These are phyloP conservation scores for Cylindroiulus punctatus DNA, from an alignment of 2,888 invertebrate species.

Conservation along the genomic window DNA sequence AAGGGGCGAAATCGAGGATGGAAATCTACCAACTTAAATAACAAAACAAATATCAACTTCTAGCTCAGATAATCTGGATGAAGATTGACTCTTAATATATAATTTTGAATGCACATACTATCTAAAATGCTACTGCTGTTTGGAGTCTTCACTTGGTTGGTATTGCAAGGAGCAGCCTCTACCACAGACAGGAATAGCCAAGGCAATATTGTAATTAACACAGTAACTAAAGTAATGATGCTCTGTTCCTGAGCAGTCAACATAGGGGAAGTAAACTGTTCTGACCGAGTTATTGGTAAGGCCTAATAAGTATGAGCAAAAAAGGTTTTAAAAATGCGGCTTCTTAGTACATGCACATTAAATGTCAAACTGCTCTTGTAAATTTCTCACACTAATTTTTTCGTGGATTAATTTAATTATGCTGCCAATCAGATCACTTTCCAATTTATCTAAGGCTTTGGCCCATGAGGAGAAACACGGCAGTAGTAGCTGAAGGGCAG, in stretches of 20 bases:
- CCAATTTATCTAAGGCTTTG: slow-evolving; percentile 68
- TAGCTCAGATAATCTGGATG: too few relatives aligned
- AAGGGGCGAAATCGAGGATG: slow-evolving; percentile 59
- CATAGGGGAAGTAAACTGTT: neutral
- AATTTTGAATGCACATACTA: neutral
- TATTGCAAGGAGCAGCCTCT: slow-evolving; percentile 63
- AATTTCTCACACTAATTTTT: slow-evolving; percentile 58
- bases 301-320: neutral
- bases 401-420: slow-evolving; percentile 61
- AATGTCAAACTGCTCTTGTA: neutral
- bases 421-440: slow-evolving; percentile 64
- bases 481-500: slow-evolving; percentile 71
- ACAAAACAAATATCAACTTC: neutral
- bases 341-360: neutral
- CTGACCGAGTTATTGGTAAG: neutral
- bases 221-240: slow-evolving; percentile 63
- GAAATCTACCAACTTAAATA: slow-evolving; percentile 50
- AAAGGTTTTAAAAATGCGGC: neutral
- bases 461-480: slow-evolving; percentile 76
- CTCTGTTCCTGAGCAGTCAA: slow-evolving; percentile 62
- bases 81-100: too few relatives aligned
- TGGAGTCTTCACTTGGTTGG: slow-evolving; percentile 33
- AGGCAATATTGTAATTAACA: slow-evolving; percentile 64
- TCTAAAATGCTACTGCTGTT: slow-evolving; percentile 42
- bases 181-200: slow-evolving; percentile 65